Evolutionary conservation across 2,113 vertebrate genomes (phyloP).

Genomic region (Misgurnus anguillicaudatus): DNA sequence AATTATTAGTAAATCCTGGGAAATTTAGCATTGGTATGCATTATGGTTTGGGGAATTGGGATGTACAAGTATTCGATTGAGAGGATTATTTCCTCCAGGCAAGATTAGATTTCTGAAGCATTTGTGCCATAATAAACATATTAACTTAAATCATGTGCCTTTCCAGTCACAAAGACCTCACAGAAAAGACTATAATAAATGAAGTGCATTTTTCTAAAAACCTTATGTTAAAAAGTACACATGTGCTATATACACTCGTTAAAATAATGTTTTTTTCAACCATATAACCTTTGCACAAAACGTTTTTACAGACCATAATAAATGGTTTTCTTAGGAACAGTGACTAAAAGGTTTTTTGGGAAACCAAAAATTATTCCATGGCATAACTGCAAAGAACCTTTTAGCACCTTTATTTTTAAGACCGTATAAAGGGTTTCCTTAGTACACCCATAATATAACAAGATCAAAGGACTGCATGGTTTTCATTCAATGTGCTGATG

Average conservation of each 20-base stretch:
- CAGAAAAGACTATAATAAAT: neutral
- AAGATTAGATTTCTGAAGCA: conserved; percentile 25
- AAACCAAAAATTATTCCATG: too few species aligned
- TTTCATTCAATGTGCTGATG: too few species aligned
- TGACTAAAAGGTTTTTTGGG: too few species aligned
- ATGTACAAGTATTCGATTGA: neutral
- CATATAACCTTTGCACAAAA: too few species aligned
- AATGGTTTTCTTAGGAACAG: too few species aligned
- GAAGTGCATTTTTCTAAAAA: neutral
- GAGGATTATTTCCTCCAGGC: conserved; percentile 35
- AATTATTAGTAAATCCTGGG: neutral
- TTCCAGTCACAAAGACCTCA: conserved; percentile 11
- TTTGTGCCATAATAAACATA: conserved; percentile 45
- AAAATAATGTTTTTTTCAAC: too few species aligned
- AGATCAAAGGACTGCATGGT: neutral
- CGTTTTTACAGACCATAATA: too few species aligned
- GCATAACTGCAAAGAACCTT: too few species aligned
- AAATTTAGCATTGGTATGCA: neutral
- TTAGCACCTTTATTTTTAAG: too few species aligned
- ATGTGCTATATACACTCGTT: neutral
- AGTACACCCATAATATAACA: neutral
- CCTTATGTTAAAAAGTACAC: neutral
- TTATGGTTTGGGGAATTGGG: neutral
- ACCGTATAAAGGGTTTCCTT: neutral
- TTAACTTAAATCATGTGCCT: conserved; percentile 32